Evolutionary conservation across 2,797 vertebrate species (phyloP).

Genomic region (Myripristis murdjan): DNA sequence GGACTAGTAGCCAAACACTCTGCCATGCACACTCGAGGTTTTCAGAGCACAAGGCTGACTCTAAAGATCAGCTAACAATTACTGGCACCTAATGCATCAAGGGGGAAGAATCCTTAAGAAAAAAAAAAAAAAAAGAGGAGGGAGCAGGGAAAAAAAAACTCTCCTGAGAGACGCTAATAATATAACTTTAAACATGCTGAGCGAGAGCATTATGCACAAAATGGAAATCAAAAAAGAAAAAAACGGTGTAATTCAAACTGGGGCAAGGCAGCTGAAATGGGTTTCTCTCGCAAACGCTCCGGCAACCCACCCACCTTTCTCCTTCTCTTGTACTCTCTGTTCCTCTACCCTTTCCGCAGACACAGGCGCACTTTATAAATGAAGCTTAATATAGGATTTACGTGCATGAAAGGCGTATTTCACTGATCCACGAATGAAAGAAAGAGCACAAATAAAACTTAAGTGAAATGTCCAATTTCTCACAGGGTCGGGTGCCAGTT

Average conservation of each 20-base stretch:
- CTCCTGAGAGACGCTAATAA: conserved; percentile 76
- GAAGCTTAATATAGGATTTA: not conserved
- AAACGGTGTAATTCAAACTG: conserved; percentile 77
- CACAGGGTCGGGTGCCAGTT: too few relatives aligned
- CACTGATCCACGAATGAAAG: not conserved
- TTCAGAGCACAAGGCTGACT: conserved; percentile 17
- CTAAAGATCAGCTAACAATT: conserved; percentile 73
- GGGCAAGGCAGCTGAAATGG: conserved; percentile 64
- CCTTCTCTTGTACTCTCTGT: not conserved
- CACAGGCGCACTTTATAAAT: not conserved
- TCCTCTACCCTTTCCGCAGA: not conserved
- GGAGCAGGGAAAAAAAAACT: conserved; percentile 19
- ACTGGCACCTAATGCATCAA: conserved; percentile 73
- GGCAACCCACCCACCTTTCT: conserved; percentile 27
- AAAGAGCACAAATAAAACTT: not conserved
- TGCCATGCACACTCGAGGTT: not conserved
- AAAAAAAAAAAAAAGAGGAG: conserved; percentile 39
- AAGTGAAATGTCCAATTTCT: too few relatives aligned
- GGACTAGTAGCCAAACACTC: conserved; percentile 10
- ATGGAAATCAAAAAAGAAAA: conserved; percentile 75
- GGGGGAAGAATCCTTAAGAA: conserved; percentile 68
- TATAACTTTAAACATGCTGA: conserved; percentile 79
- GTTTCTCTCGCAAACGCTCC: conserved; percentile 70
- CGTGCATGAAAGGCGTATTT: not conserved
- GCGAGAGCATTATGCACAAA: conserved; percentile 77